Evolutionary conservation across 2,113 vertebrate genomes (phyloP).

Genomic region (Saimiri boliviensis): DNA sequence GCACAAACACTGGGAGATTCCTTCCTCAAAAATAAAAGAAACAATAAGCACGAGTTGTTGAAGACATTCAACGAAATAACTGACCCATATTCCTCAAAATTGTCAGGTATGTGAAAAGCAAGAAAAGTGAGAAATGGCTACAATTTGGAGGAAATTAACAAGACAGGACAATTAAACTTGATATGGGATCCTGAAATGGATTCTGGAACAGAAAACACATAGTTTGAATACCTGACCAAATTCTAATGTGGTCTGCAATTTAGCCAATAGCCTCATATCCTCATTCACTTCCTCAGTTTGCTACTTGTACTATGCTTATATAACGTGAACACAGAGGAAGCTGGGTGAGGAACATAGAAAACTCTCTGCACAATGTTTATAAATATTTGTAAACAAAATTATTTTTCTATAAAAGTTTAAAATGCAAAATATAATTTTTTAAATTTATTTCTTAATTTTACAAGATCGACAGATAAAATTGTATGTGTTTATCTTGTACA

Average conservation of each 20-base stretch:
- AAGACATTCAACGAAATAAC: background rate
- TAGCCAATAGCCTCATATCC: accelerated
- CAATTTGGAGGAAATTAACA: background rate
- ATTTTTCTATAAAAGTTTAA: background rate
- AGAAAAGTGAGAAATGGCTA: background rate
- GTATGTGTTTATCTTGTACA: background rate
- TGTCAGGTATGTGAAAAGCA: background rate
- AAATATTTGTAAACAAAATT: background rate
- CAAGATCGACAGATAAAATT: background rate
- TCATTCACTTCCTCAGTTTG: background rate
- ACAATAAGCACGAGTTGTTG: background rate
- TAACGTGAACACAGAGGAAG: background rate
- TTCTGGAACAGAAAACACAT: background rate
- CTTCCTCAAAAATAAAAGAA: background rate
- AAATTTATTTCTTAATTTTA: background rate
- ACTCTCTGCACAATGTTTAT: background rate
- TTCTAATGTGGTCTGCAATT: background rate
- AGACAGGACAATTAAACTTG: background rate
- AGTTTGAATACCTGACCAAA: background rate
- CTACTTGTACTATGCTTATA: accelerated
- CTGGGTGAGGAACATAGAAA: background rate
- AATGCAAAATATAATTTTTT: background rate
- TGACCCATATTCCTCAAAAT: background rate
- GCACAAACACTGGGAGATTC: background rate
- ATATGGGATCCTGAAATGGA: background rate